phyloP scores from a whole-genome alignment of 2,888 invertebrate genomes.

The Euplagia quadripunctaria region DNA sequence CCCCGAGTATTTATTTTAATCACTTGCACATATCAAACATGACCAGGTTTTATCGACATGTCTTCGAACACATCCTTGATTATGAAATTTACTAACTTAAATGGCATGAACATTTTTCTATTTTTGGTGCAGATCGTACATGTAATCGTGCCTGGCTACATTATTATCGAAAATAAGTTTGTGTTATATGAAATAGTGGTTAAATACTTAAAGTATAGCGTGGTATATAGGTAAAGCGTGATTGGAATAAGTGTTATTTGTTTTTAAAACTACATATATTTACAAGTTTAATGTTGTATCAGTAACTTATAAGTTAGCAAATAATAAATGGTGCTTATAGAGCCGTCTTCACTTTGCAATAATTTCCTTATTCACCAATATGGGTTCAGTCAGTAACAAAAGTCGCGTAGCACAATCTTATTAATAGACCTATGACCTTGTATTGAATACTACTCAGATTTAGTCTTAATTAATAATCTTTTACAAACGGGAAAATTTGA shows the following conservation, averaged over 20 bases:
- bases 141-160: slow-evolving; percentile 14
- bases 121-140: slow-evolving; percentile 25
- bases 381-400: background rate
- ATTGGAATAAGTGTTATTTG: background rate
- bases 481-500: no score
- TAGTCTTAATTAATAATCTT: no score
- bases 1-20: slow-evolving; percentile 84
- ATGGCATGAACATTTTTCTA: slow-evolving; percentile 20
- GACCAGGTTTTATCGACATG: slow-evolving; percentile 72
- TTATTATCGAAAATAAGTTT: background rate
- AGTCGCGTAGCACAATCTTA: background rate
- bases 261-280: background rate
- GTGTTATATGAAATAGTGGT: slow-evolving; percentile 28
- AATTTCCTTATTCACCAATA: background rate
- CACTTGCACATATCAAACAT: slow-evolving; percentile 72
- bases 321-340: no score
- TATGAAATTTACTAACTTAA: slow-evolving; percentile 61
- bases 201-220: slow-evolving; percentile 11
- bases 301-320: background rate
- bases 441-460: background rate
- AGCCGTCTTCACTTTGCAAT: background rate
- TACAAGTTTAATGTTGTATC: background rate
- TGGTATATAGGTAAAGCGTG: background rate
- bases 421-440: background rate
- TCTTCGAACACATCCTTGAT: slow-evolving; percentile 64